Percentiles rank a stretch among this genome's conserved stretches.
Conservation (phyloP, 1,140 invertebrate genomes). For the Bombus waltoni region DNA sequence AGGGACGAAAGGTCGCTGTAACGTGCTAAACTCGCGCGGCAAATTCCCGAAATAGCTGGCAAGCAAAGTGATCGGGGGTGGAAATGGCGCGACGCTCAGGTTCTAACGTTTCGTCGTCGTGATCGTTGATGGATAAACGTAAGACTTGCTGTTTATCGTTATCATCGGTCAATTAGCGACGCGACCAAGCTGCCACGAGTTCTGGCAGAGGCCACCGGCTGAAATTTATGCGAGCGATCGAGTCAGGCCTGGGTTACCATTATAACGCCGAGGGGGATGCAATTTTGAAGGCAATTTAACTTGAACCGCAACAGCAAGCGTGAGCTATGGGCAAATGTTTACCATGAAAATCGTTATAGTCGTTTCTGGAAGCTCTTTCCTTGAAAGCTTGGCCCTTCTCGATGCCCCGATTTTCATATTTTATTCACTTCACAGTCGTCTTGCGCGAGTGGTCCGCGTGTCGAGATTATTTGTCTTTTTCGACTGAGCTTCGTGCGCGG, state of each 20-base stretch:
- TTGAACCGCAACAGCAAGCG: slow-evolving; percentile 63
- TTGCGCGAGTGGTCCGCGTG: too few relatives aligned
- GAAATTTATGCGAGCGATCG: slow-evolving; percentile 63
- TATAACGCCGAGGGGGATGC: slow-evolving; percentile 52
- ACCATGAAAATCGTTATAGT: slow-evolving; percentile 65
- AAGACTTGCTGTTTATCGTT: slow-evolving; percentile 66
- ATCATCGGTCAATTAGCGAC: slow-evolving; percentile 63
- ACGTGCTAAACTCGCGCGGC: background rate
- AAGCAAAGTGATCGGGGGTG: too few relatives aligned
- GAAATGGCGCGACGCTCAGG: background rate
- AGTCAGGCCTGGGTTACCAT: slow-evolving; percentile 41
- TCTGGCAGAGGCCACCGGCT: slow-evolving; percentile 28
- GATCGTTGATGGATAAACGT: background rate
- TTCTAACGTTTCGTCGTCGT: background rate
- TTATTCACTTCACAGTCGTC: background rate
- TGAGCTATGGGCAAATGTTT: slow-evolving; percentile 65
- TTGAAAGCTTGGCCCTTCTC: slow-evolving; percentile 8
- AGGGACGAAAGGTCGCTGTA: background rate
- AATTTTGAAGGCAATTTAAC: slow-evolving; percentile 73
- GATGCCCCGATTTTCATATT: slow-evolving; percentile 6
- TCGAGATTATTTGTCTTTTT: background rate
- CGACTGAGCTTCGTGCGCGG: background rate
- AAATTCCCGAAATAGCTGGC: background rate
- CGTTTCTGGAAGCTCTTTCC: slow-evolving; percentile 23
- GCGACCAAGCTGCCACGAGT: slow-evolving; percentile 31